Evolutionary conservation across 2,113 vertebrate genomes (phyloP), one percentile per base, ranked within the genome.

Genomic region (Gobio gobio): DNA sequence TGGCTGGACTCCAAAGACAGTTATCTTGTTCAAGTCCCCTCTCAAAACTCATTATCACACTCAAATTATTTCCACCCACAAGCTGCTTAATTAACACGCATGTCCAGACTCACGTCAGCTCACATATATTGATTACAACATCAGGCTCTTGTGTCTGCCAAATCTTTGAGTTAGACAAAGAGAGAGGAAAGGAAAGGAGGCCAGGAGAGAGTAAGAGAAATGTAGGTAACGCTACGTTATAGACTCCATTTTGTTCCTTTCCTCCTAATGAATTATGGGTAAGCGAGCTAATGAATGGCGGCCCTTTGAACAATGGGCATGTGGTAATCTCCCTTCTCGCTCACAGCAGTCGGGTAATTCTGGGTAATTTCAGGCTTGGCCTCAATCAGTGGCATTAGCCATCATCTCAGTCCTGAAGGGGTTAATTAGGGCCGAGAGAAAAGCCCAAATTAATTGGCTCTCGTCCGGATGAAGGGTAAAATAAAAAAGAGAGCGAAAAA

Each of bases 31-130:
- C 83, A 81, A 90, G 88, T 90, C 89, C 88, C 74, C 63, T 87
- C 92, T 91, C 93, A 91, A 93, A 94, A 91, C 93, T 94, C 93
- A 94, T 95, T 94, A 94, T 93, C 89, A 78, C 88, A 82, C 92
- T 94, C 91, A 94, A 93, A 94, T 94, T 91, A 94, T 94, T 93
- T 94, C 93, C 93, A 93, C 93, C 90, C 92, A 91, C 92, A 93
- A 94, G 93, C 93, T 92, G 82, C 88, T 94, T 94, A 94, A 94
- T 94, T 94, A 95, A 94, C 93, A 94, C 92, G 90, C 93, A 91
- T 89, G 92, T 94, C 90, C 92, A 91, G 91, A 92, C 88, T 76
- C 89, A 91, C 76, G 90, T 93, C 93, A 92, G 93, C 91, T 78
- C 89, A 68, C 91, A 92, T 93, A 93, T 94, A 94, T 94, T 93